These are phyloP conservation scores for Nothoprocta perdicaria DNA, from an alignment of 2,113 vertebrate genomes.

Conservation along the genomic window DNA sequence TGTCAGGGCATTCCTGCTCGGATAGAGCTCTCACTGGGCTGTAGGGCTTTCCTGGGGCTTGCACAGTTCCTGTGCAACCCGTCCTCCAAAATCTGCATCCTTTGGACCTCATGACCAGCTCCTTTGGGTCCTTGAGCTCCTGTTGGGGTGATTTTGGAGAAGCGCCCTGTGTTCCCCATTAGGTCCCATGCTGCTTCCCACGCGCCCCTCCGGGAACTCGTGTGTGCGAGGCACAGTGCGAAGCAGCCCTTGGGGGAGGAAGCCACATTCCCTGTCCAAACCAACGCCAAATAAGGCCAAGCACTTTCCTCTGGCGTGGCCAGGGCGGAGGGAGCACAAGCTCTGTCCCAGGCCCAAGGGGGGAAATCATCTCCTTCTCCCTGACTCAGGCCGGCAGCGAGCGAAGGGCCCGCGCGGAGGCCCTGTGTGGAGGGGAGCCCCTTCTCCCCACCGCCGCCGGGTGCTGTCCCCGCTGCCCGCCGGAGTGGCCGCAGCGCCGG, in stretches of 20 bases:
- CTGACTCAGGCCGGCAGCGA: background rate
- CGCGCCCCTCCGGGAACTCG: background rate
- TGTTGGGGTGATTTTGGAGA: background rate
- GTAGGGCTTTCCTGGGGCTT: background rate
- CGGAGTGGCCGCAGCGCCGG: background rate
- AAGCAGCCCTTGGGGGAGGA: background rate
- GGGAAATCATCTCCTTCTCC: background rate
- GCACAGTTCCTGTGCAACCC: background rate
- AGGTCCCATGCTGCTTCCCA: too few species aligned
- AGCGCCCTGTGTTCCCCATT: background rate
- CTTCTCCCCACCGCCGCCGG: background rate
- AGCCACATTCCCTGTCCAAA: background rate
- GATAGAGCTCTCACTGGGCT: background rate
- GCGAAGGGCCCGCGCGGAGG: rapidly evolving
- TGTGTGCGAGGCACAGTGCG: background rate
- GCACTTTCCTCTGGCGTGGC: rapidly evolving
- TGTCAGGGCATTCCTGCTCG: background rate
- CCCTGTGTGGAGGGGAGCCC: background rate
- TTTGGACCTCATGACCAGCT: background rate
- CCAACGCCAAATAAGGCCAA: background rate
- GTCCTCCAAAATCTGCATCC: rapidly evolving
- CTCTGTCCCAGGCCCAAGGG: background rate
- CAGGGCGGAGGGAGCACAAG: background rate
- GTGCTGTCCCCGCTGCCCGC: background rate
- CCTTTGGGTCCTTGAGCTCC: background rate